These are phyloP conservation scores for Stenolophus ochropezus DNA, from an alignment of 2,888 invertebrate genomes.

Conservation along the genomic window DNA sequence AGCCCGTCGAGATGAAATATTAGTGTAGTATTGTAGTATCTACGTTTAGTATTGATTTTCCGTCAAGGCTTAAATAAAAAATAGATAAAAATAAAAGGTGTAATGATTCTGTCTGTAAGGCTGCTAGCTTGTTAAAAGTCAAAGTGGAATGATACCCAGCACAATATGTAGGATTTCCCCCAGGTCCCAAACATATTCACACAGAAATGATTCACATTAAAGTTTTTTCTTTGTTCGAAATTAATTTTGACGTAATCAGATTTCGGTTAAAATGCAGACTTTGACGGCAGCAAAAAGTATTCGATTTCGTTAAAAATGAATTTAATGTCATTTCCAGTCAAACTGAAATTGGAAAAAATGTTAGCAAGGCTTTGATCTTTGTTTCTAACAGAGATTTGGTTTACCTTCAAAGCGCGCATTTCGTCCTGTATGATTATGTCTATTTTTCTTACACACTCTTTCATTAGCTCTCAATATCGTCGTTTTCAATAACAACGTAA, in stretches of 20 bases:
- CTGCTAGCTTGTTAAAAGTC: slow-evolving; percentile 10
- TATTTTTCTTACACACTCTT: not conserved
- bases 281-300: slow-evolving; percentile 27
- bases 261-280: slow-evolving; percentile 31
- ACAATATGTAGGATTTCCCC: slow-evolving; percentile 11
- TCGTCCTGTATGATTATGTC: not conserved
- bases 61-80: slow-evolving; percentile 14
- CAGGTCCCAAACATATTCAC: slow-evolving; percentile 1
- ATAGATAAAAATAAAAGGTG: slow-evolving; percentile 9
- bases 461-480: not conserved
- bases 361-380: slow-evolving; percentile 29
- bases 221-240: slow-evolving; percentile 32
- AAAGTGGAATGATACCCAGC: not conserved
- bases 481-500: not conserved
- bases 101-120: not conserved
- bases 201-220: slow-evolving; percentile 22
- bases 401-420: not conserved
- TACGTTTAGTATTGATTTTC: not conserved
- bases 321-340: slow-evolving; percentile 34
- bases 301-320: slow-evolving; percentile 37
- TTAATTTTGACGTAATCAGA: slow-evolving; percentile 26
- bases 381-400: slow-evolving; percentile 26
- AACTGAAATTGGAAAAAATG: slow-evolving; percentile 40
- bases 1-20: not conserved
- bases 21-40: not conserved